Base-by-base conservation (phyloP, 2,113 vertebrate species). In the Corapipo altera region DNA sequence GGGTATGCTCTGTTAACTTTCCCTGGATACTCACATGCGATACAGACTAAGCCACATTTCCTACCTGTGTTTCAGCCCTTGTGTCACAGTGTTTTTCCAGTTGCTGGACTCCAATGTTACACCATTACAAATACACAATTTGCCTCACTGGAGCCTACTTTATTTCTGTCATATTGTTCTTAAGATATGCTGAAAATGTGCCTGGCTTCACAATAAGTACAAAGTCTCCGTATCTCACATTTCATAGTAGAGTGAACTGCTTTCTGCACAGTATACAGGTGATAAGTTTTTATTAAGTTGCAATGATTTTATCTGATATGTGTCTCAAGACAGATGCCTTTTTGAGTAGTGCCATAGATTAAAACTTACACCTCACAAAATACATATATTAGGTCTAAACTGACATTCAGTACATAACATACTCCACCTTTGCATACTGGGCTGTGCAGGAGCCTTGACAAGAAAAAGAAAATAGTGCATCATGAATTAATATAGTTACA, bases 231-330 rank as follows among this genome's bases (percentile, higher is more conserved):
- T 33, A 51, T n/a, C 83, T 92, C 55, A 80, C 76, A 30, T 62
- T 65, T 48, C 52, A 88, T 2, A 85, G 33, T 49, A 71, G 49
- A 76, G 5, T 1, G 14, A 81, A 39, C 33, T 65, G 58, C 78
- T 67, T 95, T 94, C 81, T 79, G 54, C 55, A 69, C n/a, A 27
- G 46, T 33, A 54, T 24, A 80, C 10, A 76, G 39, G 55, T 85
- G 62, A 44, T 58, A 72, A 90, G 54, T 48, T 93, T 95, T 85
- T 83, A 92, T 85, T 88, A 95, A 61, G 62, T 23, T 57, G 75
- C 66, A 93, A 57, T 92, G 86, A 76, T 79, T 95, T 80, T 65
- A 85, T 65, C 85, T 88, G 71, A 89, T 49, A 23, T 26, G 16
- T 70, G 35, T 49, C 78, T 85, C 64, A 73, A 62, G 44, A 75